Evolutionary conservation across 2,113 vertebrate genomes (phyloP), one percentile per base, ranked within the genome.

Genomic region (Aptenodytes forsteri): DNA sequence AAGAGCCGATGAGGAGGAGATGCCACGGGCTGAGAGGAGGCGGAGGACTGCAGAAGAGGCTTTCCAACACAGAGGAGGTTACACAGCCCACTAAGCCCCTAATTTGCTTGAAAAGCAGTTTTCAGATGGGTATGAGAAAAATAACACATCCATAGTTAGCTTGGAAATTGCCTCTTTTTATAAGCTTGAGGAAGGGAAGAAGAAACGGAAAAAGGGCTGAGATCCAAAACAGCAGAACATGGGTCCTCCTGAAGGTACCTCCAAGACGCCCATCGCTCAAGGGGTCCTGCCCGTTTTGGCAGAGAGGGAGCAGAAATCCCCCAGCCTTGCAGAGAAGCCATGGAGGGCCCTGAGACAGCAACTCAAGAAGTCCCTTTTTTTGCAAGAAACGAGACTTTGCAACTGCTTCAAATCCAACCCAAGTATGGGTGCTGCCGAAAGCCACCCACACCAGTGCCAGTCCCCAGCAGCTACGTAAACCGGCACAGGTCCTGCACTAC

Each of bases 241-340:
- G 5, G 18, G 23, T 23, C 26, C 16, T 82, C 47, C 82, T 38
- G 61, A 62, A 73, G 36, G 36, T 23, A 42, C 29, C 58, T 61
- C 76, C 16, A 40, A 50, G 44, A 38, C 0, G 0, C 29, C 25
- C 42, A 30, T 19, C 1, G 2, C 38, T 38, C 11, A 17, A 25
- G 15, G 26, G 44, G 5, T 67, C 71, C 61, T 62, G 69, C 27
- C 54, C 2, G 3, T 14, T 46, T 34, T 11, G 27, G 42, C 20
- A 59, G 42, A 8, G 21, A 75, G 8, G 13, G 13, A 75, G 36
- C 38, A 64, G 40, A 56, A 91, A 46, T 18, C 36, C 23, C 79
- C 50, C 49, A 76, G 73, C 65, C 70, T 70, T 38, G 46, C 64
- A 67, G 26, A 64, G 42, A 59, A 89, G 14, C 47, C 9, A 2